These are phyloP conservation scores for Metaphire vulgaris DNA, from an alignment of 1,140 invertebrate genomes.

Conservation along the genomic window DNA sequence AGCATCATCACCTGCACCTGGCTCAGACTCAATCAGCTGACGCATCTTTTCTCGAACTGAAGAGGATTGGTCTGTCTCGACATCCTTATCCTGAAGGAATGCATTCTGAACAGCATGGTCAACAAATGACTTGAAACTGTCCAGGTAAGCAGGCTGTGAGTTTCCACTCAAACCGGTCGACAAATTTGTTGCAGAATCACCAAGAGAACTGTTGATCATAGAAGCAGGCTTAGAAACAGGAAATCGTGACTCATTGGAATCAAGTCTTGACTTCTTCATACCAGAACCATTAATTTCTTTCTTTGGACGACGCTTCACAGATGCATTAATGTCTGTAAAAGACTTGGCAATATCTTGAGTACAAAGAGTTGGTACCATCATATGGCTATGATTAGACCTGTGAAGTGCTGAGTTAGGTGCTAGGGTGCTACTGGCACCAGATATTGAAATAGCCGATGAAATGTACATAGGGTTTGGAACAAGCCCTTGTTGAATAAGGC, in stretches of 20 bases:
- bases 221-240: not conserved
- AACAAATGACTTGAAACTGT: slow-evolving; percentile 51
- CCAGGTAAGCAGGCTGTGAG: slow-evolving; percentile 39
- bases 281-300: slow-evolving; percentile 23
- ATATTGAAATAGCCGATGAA: slow-evolving; percentile 25
- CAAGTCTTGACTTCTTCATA: slow-evolving; percentile 6
- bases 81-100: slow-evolving; percentile 41
- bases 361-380: slow-evolving; percentile 31
- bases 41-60: not conserved
- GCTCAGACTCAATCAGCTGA: not conserved
- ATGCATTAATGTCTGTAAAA: slow-evolving; percentile 17
- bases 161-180: not conserved
- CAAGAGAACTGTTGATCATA: not conserved
- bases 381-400: not conserved
- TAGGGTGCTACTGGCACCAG: slow-evolving; percentile 20
- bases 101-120: slow-evolving; percentile 50
- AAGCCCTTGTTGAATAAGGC: slow-evolving; percentile 53
- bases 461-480: slow-evolving; percentile 53
- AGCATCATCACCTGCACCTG: not conserved
- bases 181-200: not conserved
- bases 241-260: not conserved
- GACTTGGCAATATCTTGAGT: slow-evolving; percentile 23
- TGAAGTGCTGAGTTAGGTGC: slow-evolving; percentile 16
- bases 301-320: slow-evolving; percentile 35
- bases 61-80: not conserved